phyloP scores from a whole-genome alignment of 2,797 vertebrate genomes.

The Helicolenus hilgendorfi region DNA sequence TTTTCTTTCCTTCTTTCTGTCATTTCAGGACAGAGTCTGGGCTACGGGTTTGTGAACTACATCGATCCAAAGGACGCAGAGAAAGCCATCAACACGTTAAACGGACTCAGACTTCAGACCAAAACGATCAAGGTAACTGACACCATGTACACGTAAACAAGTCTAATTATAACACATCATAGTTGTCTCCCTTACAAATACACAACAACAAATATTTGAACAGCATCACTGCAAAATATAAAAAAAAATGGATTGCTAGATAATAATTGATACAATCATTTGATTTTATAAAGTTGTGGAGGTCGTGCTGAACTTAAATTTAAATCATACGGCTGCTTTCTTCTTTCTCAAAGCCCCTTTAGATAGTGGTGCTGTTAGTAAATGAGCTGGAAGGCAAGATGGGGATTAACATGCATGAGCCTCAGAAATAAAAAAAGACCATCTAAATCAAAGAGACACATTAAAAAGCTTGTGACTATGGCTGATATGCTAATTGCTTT shows the following conservation, averaged over 20 bases:
- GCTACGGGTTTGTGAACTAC: constrained; percentile 99
- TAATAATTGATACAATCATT: background rate
- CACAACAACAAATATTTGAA: background rate
- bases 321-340: background rate
- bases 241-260: background rate
- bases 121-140: constrained; percentile 98
- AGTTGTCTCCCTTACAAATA: background rate
- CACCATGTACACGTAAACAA: background rate
- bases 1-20: constrained; percentile 36
- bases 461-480: constrained; percentile 65
- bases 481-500: constrained; percentile 84
- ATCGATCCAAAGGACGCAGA: constrained; percentile 98
- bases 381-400: constrained; percentile 53
- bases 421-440: constrained; percentile 71
- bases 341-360: constrained; percentile 44
- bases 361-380: constrained; percentile 35
- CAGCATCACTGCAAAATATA: background rate
- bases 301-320: constrained; percentile 21
- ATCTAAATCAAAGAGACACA: constrained; percentile 72
- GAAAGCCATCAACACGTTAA: constrained; percentile 99
- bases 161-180: background rate
- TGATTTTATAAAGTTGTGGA: constrained; percentile 10
- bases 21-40: constrained; percentile 96
- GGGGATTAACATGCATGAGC: constrained; percentile 66
- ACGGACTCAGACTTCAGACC: constrained; percentile 99